Conservation (phyloP, 2,888 invertebrate genomes). For the Drosophila aldrichi region DNA sequence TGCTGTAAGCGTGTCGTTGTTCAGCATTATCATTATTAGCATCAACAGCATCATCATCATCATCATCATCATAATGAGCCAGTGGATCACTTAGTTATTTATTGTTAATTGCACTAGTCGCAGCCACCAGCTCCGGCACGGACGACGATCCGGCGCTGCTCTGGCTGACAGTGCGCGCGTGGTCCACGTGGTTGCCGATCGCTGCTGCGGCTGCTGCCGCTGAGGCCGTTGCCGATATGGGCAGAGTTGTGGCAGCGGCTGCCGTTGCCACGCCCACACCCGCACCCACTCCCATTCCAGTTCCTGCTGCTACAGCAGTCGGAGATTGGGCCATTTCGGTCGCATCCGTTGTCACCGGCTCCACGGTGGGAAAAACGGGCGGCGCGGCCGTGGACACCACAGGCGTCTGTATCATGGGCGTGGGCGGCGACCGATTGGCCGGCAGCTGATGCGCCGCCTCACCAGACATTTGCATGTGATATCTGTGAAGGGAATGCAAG, state of each 20-base stretch:
- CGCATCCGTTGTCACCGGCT: slow-evolving; percentile 48
- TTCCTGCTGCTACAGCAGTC: slow-evolving; percentile 85
- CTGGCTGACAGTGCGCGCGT: slow-evolving; percentile 89
- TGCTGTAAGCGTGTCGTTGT: slow-evolving; percentile 38
- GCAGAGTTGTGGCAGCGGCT: slow-evolving; percentile 47
- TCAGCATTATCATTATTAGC: background rate
- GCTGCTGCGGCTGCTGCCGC: slow-evolving; percentile 52
- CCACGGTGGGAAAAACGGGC: slow-evolving; percentile 83
- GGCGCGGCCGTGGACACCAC: slow-evolving; percentile 85
- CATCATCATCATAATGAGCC: background rate
- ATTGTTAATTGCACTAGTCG: slow-evolving; percentile 75
- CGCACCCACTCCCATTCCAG: background rate
- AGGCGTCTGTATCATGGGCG: slow-evolving; percentile 89
- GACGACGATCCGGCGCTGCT: slow-evolving; percentile 84
- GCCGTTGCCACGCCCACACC: slow-evolving; percentile 4
- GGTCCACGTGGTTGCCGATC: slow-evolving; percentile 85
- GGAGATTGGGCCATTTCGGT: slow-evolving; percentile 50
- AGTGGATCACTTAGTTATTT: slow-evolving; percentile 45
- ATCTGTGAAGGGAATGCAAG: slow-evolving; percentile 84
- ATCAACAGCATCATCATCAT: slow-evolving; percentile 1
- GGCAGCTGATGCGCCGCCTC: slow-evolving; percentile 86
- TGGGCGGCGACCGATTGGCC: slow-evolving; percentile 88
- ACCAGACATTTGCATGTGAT: slow-evolving; percentile 92
- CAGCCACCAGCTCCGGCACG: slow-evolving; percentile 79
- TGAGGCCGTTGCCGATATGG: slow-evolving; percentile 31